These are phyloP conservation scores for Poeciliopsis turneri DNA, from an alignment of 2,797 vertebrate species.

Conservation along the genomic window DNA sequence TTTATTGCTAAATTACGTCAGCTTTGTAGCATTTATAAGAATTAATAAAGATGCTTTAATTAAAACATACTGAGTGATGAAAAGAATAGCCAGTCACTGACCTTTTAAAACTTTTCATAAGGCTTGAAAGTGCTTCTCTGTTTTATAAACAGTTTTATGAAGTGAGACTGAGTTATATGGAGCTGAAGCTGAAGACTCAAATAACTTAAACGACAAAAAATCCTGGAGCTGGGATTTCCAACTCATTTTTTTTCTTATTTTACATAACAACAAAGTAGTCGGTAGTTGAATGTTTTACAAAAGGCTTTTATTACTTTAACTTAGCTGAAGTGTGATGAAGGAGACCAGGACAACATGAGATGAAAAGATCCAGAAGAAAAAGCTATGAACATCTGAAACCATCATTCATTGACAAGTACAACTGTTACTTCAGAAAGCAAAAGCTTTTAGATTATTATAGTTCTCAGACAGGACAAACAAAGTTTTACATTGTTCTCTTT, in stretches of 20 bases:
- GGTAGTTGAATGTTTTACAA: not conserved
- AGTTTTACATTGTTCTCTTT: not conserved
- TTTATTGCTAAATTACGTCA: not conserved
- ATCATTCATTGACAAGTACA: not conserved
- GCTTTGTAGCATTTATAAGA: not conserved
- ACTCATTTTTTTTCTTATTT: not conserved
- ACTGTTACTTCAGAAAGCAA: not conserved
- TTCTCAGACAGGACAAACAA: not conserved
- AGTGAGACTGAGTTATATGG: conserved; percentile 55
- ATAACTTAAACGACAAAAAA: not conserved
- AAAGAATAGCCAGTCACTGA: conserved; percentile 21
- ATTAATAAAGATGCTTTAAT: conserved; percentile 22
- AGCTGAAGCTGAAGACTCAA: not conserved
- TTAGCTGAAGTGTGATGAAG: not conserved
- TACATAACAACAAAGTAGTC: not conserved
- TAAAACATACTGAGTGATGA: conserved; percentile 3
- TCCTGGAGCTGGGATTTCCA: not conserved
- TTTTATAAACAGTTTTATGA: conserved; percentile 65
- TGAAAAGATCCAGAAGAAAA: not conserved
- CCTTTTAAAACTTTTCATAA: conserved; percentile 69
- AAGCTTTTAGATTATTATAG: not conserved
- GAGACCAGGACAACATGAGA: not conserved
- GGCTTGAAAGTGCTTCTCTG: conserved; percentile 54
- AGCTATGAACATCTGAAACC: not conserved
- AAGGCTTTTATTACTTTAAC: not conserved